Base-by-base conservation (phyloP, 2,888 invertebrate genomes). In the Hypselothyrea guttata region DNA sequence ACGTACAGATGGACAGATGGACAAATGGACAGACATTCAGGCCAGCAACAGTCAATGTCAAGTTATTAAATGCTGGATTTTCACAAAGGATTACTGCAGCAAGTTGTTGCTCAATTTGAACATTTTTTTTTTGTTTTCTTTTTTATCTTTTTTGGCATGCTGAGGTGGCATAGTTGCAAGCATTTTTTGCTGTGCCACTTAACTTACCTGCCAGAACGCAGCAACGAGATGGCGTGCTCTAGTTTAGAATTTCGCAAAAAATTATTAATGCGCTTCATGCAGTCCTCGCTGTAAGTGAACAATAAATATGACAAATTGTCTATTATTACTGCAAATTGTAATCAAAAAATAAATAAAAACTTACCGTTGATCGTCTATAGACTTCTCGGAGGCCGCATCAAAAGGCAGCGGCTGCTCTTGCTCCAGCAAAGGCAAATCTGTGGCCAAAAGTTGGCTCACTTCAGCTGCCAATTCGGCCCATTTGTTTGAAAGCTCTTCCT, bases 301-400 rank as follows among this genome's bases (percentile, higher is more conserved):
- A 71, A 37, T 41, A 7, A 5, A 34, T 18, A 30, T 33, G n/a
- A 27, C 1, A 12, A 9, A 7, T n/a, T 7, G 7, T 12, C 8
- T 9, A 31, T 12, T 18, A 30, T 40, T 18, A 28, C 13, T 2
- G 8, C 34, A 42, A 31, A 12, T 13, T 44, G 28, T 11, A 16
- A 9, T 18, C 3, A 30, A 15, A 27, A 5, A n/a, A n/a, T 30
- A 13, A 28, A 13, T 4, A 7, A 16, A 5, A 22, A 47, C 67
- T 27, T 11, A 96, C 96, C 95, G 97, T 91, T 98, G 97, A 86
- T 97, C 95, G 83, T 98, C 97, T 59, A 97, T 94, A 35, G 94
- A 93, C 33, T 93, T 92, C 72, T 97, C 96, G 3, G 95, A 94
- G 0, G 96, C 93, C 9, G 96, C 96, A 90, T 97, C 97, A 88